These are phyloP conservation scores for Malurus melanocephalus DNA, from an alignment of 2,113 vertebrate species.

Conservation along the genomic window DNA sequence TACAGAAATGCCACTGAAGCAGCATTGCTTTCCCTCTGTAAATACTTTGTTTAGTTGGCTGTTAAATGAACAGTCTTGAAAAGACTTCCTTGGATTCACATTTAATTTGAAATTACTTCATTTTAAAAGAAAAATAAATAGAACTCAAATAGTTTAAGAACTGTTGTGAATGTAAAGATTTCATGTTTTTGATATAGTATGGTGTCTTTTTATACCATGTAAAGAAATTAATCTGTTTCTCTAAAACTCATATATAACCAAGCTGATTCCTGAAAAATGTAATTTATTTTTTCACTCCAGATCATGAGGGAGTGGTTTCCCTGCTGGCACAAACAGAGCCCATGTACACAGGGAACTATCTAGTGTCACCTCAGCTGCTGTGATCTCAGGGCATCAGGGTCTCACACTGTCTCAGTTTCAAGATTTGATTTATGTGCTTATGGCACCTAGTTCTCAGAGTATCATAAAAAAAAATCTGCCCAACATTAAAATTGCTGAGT, in stretches of 20 bases:
- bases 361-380: slow-evolving; percentile 38
- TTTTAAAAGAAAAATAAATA: background rate
- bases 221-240: background rate
- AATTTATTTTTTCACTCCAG: background rate
- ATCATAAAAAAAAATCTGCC: background rate
- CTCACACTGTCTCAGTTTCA: slow-evolving; percentile 30
- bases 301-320: background rate
- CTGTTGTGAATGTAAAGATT: background rate
- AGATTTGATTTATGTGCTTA: slow-evolving; percentile 42
- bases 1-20: background rate
- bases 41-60: background rate
- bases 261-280: background rate
- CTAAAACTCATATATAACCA: background rate
- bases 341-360: background rate
- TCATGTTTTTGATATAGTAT: background rate
- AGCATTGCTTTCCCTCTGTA: background rate
- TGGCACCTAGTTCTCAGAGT: slow-evolving; percentile 26
- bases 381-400: background rate
- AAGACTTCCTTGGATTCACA: background rate
- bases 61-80: background rate
- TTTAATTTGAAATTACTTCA: background rate
- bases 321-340: background rate
- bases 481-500: slow-evolving; percentile 37
- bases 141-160: background rate
- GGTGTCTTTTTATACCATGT: background rate